Percentiles rank a stretch among this genome's conserved stretches.
Conservation (phyloP, 2,888 invertebrate species). For the Drosophila falleni region DNA sequence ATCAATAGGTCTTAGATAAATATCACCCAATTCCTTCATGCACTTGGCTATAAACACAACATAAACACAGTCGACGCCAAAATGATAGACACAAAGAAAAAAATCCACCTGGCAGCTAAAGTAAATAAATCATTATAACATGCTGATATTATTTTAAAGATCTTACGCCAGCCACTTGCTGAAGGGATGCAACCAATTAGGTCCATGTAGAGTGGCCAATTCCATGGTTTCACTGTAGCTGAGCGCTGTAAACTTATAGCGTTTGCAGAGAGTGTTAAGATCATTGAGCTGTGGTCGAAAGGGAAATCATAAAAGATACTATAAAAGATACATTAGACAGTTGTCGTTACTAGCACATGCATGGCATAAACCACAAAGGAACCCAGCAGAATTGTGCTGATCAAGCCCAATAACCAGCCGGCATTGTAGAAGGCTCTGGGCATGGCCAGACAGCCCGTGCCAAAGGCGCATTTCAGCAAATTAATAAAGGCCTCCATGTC, state of each 20-base stretch:
- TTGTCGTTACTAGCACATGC: slow-evolving; percentile 88
- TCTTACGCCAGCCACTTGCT: slow-evolving; percentile 86
- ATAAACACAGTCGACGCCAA: slow-evolving; percentile 99
- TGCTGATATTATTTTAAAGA: background rate
- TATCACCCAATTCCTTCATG: slow-evolving; percentile 90
- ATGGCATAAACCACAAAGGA: slow-evolving; percentile 94
- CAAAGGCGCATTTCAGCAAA: slow-evolving; percentile 95
- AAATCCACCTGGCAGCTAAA: slow-evolving; percentile 90
- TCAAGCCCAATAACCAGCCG: slow-evolving; percentile 91
- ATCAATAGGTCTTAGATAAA: slow-evolving; percentile 85
- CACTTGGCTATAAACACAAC: slow-evolving; percentile 96
- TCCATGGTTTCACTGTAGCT: slow-evolving; percentile 94
- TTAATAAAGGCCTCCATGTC: slow-evolving; percentile 91
- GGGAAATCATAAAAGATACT: background rate
- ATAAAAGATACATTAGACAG: background rate
- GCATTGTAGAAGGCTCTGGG: slow-evolving; percentile 95
- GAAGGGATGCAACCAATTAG: slow-evolving; percentile 87
- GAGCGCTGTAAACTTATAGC: slow-evolving; percentile 89
- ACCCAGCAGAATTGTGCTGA: slow-evolving; percentile 92
- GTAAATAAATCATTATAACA: background rate
- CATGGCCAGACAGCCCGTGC: slow-evolving; percentile 97
- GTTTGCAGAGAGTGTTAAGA: slow-evolving; percentile 85
- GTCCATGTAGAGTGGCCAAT: slow-evolving; percentile 90
- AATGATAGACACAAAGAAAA: slow-evolving; percentile 93
- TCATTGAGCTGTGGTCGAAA: slow-evolving; percentile 55